Evolutionary conservation across 2,888 invertebrate genomes (phyloP).

Genomic region (Cancer borealis): DNA sequence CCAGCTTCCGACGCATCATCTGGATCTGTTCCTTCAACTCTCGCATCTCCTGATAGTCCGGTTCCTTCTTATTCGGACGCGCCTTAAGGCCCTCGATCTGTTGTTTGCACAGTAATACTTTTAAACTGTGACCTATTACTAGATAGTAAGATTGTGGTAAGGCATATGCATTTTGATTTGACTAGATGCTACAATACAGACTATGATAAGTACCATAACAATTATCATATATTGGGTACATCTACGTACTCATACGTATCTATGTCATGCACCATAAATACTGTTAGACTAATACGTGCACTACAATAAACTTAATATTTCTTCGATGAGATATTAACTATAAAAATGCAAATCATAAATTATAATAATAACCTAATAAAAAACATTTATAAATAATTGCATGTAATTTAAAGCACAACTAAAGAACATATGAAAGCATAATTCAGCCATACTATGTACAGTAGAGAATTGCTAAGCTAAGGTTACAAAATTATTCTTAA

Average conservation of each 20-base stretch:
- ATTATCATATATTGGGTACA: background rate
- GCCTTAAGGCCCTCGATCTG: conserved; percentile 74
- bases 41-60: conserved; percentile 74
- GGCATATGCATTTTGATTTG: background rate
- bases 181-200: background rate
- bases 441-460: background rate
- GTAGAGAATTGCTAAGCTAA: background rate
- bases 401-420: background rate
- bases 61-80: conserved; percentile 67
- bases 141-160: background rate
- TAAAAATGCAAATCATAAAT: background rate
- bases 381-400: background rate
- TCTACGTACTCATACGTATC: background rate
- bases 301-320: background rate
- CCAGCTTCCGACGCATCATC: conserved; percentile 76
- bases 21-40: conserved; percentile 77
- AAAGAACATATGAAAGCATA: background rate
- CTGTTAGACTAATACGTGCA: background rate
- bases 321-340: background rate
- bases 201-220: background rate
- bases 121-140: background rate
- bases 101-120: conserved; percentile 1
- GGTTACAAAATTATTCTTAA: background rate
- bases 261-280: background rate
- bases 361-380: background rate